phyloP scores from a whole-genome alignment of 2,113 vertebrate species.

The Tachysurus fulvidraco region DNA sequence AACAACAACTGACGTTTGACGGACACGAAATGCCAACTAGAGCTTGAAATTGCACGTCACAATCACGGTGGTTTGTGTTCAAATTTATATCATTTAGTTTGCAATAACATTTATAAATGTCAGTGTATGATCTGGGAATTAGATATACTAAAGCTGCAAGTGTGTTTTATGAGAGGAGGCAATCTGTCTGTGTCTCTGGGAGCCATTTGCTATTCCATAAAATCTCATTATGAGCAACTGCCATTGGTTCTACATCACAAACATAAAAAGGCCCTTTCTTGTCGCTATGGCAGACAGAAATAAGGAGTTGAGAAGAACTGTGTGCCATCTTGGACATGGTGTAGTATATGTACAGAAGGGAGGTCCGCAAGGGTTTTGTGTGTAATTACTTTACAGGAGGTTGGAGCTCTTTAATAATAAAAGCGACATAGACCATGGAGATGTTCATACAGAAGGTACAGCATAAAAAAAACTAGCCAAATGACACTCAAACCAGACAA shows the following conservation, averaged over 20 bases:
- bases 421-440: not conserved
- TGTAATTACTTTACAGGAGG: slow-evolving; percentile 19
- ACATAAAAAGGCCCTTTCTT: slow-evolving; percentile 35
- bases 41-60: not conserved
- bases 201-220: slow-evolving; percentile 30
- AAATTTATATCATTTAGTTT: slow-evolving; percentile 21
- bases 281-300: slow-evolving; percentile 30
- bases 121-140: slow-evolving; percentile 23
- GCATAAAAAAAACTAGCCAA: slow-evolving; percentile 20
- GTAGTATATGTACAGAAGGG: slow-evolving; percentile 6
- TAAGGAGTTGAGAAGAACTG: slow-evolving; percentile 27
- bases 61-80: not conserved
- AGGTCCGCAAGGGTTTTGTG: not conserved
- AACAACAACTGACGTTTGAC: not conserved
- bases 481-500: not conserved
- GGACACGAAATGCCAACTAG: not conserved
- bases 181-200: slow-evolving; percentile 27
- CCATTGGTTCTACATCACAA: slow-evolving; percentile 21
- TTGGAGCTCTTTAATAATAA: not conserved
- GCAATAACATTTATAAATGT: slow-evolving; percentile 35
- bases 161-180: slow-evolving; percentile 20
- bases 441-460: not conserved
- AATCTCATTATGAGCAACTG: slow-evolving; percentile 42
- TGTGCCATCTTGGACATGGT: slow-evolving; percentile 16
- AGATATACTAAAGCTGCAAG: slow-evolving; percentile 10